phyloP scores from a whole-genome alignment of 2,797 vertebrate genomes.

The Galago senegalensis region DNA sequence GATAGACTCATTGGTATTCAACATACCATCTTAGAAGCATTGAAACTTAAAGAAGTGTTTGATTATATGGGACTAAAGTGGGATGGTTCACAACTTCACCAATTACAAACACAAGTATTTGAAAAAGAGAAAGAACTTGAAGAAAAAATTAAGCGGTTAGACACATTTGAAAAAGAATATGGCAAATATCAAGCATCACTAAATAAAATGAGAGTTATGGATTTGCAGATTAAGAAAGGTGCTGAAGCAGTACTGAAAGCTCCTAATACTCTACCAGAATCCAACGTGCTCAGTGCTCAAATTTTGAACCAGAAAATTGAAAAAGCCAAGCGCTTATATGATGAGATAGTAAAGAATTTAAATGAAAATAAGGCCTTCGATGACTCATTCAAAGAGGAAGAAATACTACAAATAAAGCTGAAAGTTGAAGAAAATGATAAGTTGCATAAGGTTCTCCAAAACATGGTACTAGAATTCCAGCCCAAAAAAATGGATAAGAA shows the following conservation, averaged over 20 bases:
- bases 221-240: constrained; percentile 88
- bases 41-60: constrained; percentile 88
- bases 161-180: constrained; percentile 87
- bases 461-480: constrained; percentile 72
- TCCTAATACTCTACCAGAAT: constrained; percentile 74
- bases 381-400: constrained; percentile 83
- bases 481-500: constrained; percentile 70
- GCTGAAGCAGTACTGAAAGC: constrained; percentile 70
- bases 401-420: constrained; percentile 83
- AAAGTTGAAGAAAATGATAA: constrained; percentile 79
- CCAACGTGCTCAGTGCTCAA: constrained; percentile 78
- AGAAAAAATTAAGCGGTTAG: constrained; percentile 87
- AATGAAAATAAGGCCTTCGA: constrained; percentile 82
- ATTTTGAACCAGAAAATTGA: constrained; percentile 85
- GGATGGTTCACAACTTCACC: constrained; percentile 85
- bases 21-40: constrained; percentile 78
- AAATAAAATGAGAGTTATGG: constrained; percentile 88
- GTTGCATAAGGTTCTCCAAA: constrained; percentile 83
- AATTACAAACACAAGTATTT: constrained; percentile 83
- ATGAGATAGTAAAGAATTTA: constrained; percentile 83
- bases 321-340: constrained; percentile 81
- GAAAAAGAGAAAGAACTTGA: constrained; percentile 88
- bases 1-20: constrained; percentile 80
- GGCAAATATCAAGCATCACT: constrained; percentile 89
- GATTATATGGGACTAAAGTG: constrained; percentile 83